A percentile compares a stretch with the other conserved stretches of the same genome.
Conservation (phyloP, 2,888 invertebrate species). For the Sphecodes monilicornis region DNA sequence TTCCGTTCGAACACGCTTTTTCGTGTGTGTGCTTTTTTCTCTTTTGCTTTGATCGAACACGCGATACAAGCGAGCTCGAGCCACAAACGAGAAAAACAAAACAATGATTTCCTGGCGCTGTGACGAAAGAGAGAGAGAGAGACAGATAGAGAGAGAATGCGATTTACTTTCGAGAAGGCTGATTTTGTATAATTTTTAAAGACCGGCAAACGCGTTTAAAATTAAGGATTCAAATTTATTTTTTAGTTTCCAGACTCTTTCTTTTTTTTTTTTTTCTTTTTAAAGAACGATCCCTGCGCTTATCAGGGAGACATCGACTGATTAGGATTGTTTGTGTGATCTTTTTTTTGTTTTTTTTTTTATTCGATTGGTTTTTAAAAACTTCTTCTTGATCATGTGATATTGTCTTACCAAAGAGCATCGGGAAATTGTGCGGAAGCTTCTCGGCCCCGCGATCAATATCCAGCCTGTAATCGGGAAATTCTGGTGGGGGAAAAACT, state of each 20-base stretch:
- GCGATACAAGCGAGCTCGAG: conserved; percentile 63
- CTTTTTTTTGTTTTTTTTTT: conserved; percentile 62
- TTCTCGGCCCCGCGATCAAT: conserved; percentile 68
- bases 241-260: conserved; percentile 70
- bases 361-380: conserved; percentile 80
- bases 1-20: conserved; percentile 13
- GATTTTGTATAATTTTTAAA: conserved; percentile 82
- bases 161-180: conserved; percentile 83
- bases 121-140: conserved; percentile 80
- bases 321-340: conserved; percentile 77
- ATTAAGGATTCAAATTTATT: conserved; percentile 78
- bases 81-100: conserved; percentile 66
- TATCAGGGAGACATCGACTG: conserved; percentile 78
- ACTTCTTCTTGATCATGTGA: conserved; percentile 82
- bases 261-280: conserved; percentile 23
- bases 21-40: conserved; percentile 10
- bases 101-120: conserved; percentile 81
- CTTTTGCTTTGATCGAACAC: conserved; percentile 43
- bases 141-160: conserved; percentile 77
- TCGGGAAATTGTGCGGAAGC: conserved; percentile 78
- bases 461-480: conserved; percentile 15
- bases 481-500: background rate
- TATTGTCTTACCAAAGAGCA: conserved; percentile 84
- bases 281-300: conserved; percentile 66
- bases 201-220: conserved; percentile 71